A percentile compares a stretch with the other conserved stretches of the same genome.
These are phyloP conservation scores for Malthinus flaveolus DNA, from an alignment of 2,888 invertebrate genomes.

Conservation along the genomic window DNA sequence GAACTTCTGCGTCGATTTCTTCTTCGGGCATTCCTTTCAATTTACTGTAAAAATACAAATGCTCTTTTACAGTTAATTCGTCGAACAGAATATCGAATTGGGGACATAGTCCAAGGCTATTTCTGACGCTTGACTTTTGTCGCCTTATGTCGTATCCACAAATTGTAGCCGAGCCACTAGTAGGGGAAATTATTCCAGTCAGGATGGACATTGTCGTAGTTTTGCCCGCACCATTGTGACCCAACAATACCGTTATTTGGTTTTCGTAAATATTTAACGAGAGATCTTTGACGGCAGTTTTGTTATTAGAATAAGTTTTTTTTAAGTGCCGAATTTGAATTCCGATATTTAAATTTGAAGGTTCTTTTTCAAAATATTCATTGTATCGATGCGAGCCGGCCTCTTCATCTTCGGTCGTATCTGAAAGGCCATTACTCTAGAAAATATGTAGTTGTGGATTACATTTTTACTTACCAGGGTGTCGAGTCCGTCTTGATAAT, in stretches of 20 bases:
- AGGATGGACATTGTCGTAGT: conserved; percentile 93
- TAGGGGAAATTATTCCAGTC: conserved; percentile 74
- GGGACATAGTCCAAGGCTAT: conserved; percentile 78
- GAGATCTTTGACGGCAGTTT: conserved; percentile 67
- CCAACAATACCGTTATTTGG: conserved; percentile 84
- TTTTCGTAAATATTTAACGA: conserved; percentile 82
- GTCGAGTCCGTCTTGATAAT: too few species aligned
- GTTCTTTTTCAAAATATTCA: conserved; percentile 58
- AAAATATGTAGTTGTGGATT: background rate
- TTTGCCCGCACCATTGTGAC: conserved; percentile 87
- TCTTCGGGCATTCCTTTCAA: conserved; percentile 65
- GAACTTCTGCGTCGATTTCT: conserved; percentile 64
- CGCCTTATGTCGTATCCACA: conserved; percentile 72
- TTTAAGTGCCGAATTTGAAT: conserved; percentile 61
- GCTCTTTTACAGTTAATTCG: conserved; percentile 80
- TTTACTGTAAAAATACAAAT: conserved; percentile 79
- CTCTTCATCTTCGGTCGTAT: background rate
- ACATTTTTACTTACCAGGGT: background rate
- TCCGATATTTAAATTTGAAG: conserved; percentile 55
- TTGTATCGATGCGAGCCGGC: conserved; percentile 38
- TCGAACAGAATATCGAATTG: conserved; percentile 86
- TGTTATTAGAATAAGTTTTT: conserved; percentile 65
- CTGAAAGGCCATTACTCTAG: background rate
- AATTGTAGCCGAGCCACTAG: conserved; percentile 70
- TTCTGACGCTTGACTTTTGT: conserved; percentile 66